Evolutionary conservation across 1,140 invertebrate species (phyloP).

Genomic region (Samia ricini): DNA sequence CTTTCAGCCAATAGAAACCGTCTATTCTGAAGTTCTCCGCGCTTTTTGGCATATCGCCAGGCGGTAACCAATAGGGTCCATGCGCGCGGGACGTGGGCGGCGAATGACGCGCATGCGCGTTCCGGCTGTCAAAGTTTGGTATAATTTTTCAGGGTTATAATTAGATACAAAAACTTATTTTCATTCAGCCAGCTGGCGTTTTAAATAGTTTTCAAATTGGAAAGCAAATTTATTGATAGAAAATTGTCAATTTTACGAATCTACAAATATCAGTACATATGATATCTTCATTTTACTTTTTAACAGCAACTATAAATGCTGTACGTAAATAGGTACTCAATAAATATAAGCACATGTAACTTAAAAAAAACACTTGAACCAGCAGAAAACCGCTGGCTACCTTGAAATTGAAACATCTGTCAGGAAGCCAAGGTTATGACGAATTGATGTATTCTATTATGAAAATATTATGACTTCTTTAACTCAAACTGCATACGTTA

Average conservation of each 20-base stretch:
- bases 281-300: too few relatives aligned
- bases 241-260: background rate
- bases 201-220: background rate
- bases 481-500: too few relatives aligned
- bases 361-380: conserved; percentile 27
- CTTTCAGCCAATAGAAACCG: conserved; percentile 50
- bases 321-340: background rate
- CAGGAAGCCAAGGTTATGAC: conserved; percentile 30
- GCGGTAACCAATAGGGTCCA: conserved; percentile 47
- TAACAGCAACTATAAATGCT: background rate
- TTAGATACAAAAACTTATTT: conserved; percentile 30
- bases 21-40: conserved; percentile 55
- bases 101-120: conserved; percentile 39
- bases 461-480: background rate
- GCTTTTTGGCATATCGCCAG: conserved; percentile 67
- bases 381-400: conserved; percentile 31
- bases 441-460: conserved; percentile 16
- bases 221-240: background rate
- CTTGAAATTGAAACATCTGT: conserved; percentile 23
- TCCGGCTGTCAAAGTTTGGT: conserved; percentile 15
- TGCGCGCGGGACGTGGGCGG: conserved; percentile 49
- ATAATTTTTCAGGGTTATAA: conserved; percentile 36
- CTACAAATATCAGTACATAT: too few relatives aligned
- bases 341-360: background rate
- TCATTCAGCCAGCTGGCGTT: conserved; percentile 25